Conservation (phyloP, 2,888 invertebrate species). For the Athalia circularis region DNA sequence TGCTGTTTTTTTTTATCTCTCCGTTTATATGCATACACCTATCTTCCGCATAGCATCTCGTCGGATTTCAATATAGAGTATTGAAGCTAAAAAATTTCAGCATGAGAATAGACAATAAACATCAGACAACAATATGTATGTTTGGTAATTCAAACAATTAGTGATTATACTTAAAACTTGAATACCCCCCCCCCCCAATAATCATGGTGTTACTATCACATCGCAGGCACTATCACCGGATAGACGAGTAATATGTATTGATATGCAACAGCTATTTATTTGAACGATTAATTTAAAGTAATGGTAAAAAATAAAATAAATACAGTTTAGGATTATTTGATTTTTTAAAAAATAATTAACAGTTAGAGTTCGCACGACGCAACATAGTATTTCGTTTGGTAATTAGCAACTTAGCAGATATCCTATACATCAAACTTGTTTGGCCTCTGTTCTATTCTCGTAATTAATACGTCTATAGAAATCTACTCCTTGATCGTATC, state of each 20-base stretch:
- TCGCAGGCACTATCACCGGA: slow-evolving; percentile 42
- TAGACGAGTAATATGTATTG: slow-evolving; percentile 11
- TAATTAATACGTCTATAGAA: not conserved
- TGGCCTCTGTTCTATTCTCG: not conserved
- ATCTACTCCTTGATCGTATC: not conserved
- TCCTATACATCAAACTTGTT: slow-evolving; percentile 1
- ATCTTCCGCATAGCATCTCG: slow-evolving; percentile 6
- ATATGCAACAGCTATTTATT: not conserved
- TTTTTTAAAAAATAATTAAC: slow-evolving; percentile 52
- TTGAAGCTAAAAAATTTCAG: slow-evolving; percentile 27
- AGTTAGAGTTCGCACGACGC: slow-evolving; percentile 47
- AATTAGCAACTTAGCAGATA: slow-evolving; percentile 33
- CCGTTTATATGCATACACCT: not conserved
- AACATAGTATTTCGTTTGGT: slow-evolving; percentile 24
- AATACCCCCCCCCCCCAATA: slow-evolving; percentile 16
- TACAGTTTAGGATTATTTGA: slow-evolving; percentile 66
- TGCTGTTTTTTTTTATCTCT: not conserved
- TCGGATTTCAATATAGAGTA: slow-evolving; percentile 11
- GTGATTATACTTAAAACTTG: not conserved
- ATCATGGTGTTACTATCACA: slow-evolving; percentile 49
- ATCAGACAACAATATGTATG: not conserved
- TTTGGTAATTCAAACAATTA: not conserved
- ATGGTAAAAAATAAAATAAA: slow-evolving; percentile 58
- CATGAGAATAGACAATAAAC: not conserved
- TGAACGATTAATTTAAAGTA: slow-evolving; percentile 42